Base-by-base conservation (phyloP, 2,888 invertebrate genomes). In the Melanotus villosus region DNA sequence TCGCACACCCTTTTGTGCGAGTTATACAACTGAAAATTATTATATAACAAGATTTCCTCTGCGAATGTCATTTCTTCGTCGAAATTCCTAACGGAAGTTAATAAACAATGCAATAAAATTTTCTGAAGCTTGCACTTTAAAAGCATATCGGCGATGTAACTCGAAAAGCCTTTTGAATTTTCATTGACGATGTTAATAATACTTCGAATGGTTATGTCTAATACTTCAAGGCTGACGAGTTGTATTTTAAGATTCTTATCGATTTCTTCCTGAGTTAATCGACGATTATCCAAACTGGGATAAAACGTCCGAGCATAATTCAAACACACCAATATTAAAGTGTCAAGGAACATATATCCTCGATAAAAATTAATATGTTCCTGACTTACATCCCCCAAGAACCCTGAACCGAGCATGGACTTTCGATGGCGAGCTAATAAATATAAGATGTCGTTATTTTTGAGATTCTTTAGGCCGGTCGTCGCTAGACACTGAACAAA, bases 221-320 rank as follows among this genome's bases (percentile, higher is more conserved):
- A 84, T 41, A 95, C 86, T 80, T 94, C 93, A 34, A 92, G 88
- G 78, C 93, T 91, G 65, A 92, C 89, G 71, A 94, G 85, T 80
- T 94, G 93, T 38, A 94, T 92, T 84, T 93, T 89, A 70, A 92
- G 88, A 83, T 95, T 95, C 59, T 91, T 92, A 1, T 88, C 84
- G 26, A 93, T 88, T 80, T 95, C 94, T 34, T 91, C 90, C 43
- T 87, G 85, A 0, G 89, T 89, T 0, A 93, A 86, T 74, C 89
- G 87, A 78, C 89, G 86, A 78, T 90, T 90, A 71, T 91, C 91
- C 38, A 92, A 85, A 82, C 91, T 91, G 9, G 92, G 90, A 83
- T 92, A 93, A 81, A 91, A 94, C 64, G 94, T 93, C 50, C 95
- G 87, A 0, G 94, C 89, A 81, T 91, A 95, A 83, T 95, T 94